These are phyloP conservation scores for Tyrannus savana DNA, from an alignment of 2,113 vertebrate genomes.

Conservation along the genomic window DNA sequence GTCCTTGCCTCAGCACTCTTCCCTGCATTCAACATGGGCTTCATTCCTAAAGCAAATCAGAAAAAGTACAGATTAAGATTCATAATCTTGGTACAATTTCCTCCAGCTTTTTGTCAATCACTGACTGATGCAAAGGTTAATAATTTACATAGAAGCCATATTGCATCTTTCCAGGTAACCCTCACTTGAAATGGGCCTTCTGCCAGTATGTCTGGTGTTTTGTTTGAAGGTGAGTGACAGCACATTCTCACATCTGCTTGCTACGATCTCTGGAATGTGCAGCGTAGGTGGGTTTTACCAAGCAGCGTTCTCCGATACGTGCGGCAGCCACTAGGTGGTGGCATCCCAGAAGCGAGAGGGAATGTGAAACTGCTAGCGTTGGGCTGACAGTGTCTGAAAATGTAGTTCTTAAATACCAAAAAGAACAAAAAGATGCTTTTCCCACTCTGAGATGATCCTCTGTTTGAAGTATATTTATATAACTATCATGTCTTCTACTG, in stretches of 20 bases:
- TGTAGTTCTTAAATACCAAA: slow-evolving; percentile 6
- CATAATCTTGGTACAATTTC: not conserved
- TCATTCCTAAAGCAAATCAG: not conserved
- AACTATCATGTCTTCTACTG: not conserved
- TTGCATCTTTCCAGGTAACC: slow-evolving; percentile 19
- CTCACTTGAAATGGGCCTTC: not conserved
- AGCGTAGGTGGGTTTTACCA: not conserved
- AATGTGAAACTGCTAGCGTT: not conserved
- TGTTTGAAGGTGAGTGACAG: slow-evolving; percentile 39
- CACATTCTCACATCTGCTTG: slow-evolving; percentile 49
- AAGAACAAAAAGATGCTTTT: slow-evolving; percentile 46
- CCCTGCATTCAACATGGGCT: not conserved
- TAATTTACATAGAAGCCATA: not conserved
- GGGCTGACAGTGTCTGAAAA: not conserved
- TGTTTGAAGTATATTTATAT: slow-evolving; percentile 58
- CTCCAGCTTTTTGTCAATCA: not conserved
- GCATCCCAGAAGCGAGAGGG: slow-evolving; percentile 49
- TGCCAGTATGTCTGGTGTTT: not conserved
- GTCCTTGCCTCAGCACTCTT: not conserved
- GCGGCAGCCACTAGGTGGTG: slow-evolving; percentile 64
- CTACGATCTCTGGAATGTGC: slow-evolving; percentile 40
- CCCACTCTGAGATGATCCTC: not conserved
- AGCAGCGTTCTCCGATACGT: not conserved
- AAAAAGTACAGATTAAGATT: not conserved
- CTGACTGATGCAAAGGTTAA: not conserved